These are phyloP conservation scores for Sylvietta virens DNA, from an alignment of 2,113 vertebrate genomes.

Conservation along the genomic window DNA sequence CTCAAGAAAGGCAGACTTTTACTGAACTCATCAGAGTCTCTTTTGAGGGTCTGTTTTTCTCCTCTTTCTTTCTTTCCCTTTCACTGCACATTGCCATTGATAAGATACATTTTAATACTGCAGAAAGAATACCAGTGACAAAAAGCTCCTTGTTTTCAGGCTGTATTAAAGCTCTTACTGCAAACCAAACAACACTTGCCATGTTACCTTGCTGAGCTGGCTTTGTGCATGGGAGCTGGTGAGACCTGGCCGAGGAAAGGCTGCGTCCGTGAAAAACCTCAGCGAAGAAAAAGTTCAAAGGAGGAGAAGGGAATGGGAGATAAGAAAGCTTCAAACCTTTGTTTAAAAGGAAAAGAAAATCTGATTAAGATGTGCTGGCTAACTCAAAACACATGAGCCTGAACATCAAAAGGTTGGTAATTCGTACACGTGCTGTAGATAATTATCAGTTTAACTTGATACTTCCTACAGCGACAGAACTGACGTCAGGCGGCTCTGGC, in stretches of 20 bases:
- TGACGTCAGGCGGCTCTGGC: conserved; percentile 15
- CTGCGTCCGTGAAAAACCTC: background rate
- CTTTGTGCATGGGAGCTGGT: background rate
- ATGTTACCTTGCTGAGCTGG: background rate
- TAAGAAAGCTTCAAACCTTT: conserved; percentile 40
- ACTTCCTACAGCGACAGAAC: conserved; percentile 50
- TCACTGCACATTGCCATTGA: background rate
- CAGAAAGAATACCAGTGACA: background rate
- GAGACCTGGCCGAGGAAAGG: background rate
- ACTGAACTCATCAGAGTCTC: background rate
- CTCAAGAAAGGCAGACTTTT: background rate
- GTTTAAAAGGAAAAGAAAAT: conserved; percentile 46
- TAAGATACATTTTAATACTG: background rate
- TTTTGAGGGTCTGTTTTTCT: background rate
- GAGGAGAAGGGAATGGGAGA: background rate
- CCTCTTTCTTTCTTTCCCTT: background rate
- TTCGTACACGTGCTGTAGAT: conserved; percentile 51
- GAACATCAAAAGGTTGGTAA: conserved; percentile 46
- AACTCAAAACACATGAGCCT: conserved; percentile 47
- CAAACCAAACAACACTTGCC: background rate
- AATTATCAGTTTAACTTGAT: conserved; percentile 62
- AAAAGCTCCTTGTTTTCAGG: background rate
- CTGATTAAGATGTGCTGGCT: conserved; percentile 59
- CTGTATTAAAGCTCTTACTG: background rate
- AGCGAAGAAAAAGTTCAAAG: conserved; percentile 29